These are phyloP conservation scores for Capra hircus DNA, from an alignment of 2,113 vertebrate species.

Conservation along the genomic window DNA sequence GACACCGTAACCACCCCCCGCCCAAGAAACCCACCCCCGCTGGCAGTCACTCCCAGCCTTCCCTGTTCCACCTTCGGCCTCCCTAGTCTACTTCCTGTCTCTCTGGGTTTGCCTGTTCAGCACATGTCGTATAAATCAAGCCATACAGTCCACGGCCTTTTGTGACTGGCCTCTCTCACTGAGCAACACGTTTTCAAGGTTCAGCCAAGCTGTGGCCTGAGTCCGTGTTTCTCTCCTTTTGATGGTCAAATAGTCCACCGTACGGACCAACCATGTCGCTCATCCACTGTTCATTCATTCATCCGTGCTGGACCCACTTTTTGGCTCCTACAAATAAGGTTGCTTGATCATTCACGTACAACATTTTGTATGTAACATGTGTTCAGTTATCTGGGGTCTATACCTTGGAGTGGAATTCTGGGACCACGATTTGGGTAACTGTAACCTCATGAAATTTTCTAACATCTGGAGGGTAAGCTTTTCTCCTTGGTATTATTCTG, in stretches of 20 bases:
- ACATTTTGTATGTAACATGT: fast-evolving
- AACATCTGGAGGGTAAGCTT: not conserved
- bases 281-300: fast-evolving
- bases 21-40: not conserved
- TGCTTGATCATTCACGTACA: fast-evolving
- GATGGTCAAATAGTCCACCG: fast-evolving
- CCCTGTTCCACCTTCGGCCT: fast-evolving
- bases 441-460: fast-evolving
- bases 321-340: no score
- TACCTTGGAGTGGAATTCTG: not conserved
- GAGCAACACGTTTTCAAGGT: fast-evolving
- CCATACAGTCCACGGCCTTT: fast-evolving
- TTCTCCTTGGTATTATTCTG: fast-evolving
- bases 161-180: not conserved
- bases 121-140: fast-evolving
- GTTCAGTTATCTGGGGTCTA: fast-evolving
- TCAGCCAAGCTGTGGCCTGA: fast-evolving
- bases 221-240: not conserved
- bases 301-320: fast-evolving
- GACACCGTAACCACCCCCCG: no score
- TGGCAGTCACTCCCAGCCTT: not conserved
- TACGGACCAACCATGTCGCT: fast-evolving
- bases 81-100: not conserved
- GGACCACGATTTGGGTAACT: not conserved
- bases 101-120: not conserved